Conservation (phyloP, 2,797 vertebrate species). For the Diplodus puntazzo region DNA sequence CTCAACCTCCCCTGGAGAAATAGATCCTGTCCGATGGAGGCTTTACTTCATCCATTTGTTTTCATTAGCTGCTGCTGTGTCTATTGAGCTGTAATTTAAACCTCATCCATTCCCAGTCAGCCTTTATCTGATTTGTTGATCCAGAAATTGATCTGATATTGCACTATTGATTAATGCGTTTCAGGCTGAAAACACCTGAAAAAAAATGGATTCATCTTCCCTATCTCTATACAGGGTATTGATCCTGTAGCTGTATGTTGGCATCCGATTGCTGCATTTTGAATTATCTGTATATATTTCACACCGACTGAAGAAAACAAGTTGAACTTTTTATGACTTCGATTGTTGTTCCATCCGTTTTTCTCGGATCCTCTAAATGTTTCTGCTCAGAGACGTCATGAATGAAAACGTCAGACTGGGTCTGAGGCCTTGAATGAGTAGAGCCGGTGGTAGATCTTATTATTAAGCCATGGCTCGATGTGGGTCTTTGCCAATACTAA, state of each 20-base stretch:
- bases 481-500: background rate
- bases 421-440: no score
- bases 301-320: no score
- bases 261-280: background rate
- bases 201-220: background rate
- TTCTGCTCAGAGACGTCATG: conserved; percentile 5
- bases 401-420: no score
- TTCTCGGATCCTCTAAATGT: background rate
- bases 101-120: background rate
- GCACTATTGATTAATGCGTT: background rate
- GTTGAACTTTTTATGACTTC: background rate
- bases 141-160: conserved; percentile 2
- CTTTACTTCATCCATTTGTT: conserved; percentile 38
- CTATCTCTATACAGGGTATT: background rate
- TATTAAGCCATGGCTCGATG: background rate
- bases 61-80: conserved; percentile 25
- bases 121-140: conserved; percentile 11
- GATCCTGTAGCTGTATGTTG: background rate
- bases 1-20: background rate
- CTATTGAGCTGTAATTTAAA: conserved; percentile 21
- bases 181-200: background rate
- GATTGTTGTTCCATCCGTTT: background rate
- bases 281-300: background rate
- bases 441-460: no score
- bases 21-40: conserved; percentile 48